These are phyloP conservation scores for Pseudomyrmex gracilis DNA, from an alignment of 1,140 invertebrate genomes.

Conservation along the genomic window DNA sequence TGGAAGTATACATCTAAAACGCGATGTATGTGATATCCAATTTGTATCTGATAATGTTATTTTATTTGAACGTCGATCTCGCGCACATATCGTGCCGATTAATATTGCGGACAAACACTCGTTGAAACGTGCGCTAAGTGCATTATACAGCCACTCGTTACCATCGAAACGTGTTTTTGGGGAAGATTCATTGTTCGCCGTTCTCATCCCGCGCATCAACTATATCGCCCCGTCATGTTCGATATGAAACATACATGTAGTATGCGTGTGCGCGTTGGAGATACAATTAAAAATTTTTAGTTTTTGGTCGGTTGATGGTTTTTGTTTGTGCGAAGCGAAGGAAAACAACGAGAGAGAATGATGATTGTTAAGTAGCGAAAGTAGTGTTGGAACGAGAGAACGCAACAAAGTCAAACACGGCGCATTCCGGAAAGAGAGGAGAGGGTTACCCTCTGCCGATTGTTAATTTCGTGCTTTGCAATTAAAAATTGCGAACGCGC, in stretches of 20 bases:
- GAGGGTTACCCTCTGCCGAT: not conserved
- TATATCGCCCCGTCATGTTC: not conserved
- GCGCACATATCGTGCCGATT: slow-evolving; percentile 6
- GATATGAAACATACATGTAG: not conserved
- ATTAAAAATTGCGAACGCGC: slow-evolving; percentile 42
- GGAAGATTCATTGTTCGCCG: not conserved
- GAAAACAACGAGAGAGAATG: slow-evolving; percentile 6
- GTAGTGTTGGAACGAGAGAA: slow-evolving; percentile 1
- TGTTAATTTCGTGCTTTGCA: slow-evolving; percentile 33
- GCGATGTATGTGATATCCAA: not conserved
- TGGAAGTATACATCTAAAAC: too few relatives aligned
- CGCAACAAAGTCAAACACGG: slow-evolving; percentile 16
- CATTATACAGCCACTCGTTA: not conserved
- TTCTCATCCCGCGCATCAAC: not conserved
- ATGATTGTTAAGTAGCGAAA: slow-evolving; percentile 10
- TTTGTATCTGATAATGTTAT: slow-evolving; percentile 14
- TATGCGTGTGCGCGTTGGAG: not conserved
- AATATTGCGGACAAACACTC: slow-evolving; percentile 13
- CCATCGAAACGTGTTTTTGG: not conserved
- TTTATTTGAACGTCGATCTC: not conserved
- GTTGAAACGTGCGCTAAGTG: not conserved
- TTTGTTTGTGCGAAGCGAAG: slow-evolving; percentile 3
- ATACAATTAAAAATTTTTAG: slow-evolving; percentile 49
- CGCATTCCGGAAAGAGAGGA: not conserved
- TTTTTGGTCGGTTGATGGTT: too few relatives aligned